Base-by-base conservation (phyloP, 2,888 invertebrate genomes). In the Camponotus fellah region DNA sequence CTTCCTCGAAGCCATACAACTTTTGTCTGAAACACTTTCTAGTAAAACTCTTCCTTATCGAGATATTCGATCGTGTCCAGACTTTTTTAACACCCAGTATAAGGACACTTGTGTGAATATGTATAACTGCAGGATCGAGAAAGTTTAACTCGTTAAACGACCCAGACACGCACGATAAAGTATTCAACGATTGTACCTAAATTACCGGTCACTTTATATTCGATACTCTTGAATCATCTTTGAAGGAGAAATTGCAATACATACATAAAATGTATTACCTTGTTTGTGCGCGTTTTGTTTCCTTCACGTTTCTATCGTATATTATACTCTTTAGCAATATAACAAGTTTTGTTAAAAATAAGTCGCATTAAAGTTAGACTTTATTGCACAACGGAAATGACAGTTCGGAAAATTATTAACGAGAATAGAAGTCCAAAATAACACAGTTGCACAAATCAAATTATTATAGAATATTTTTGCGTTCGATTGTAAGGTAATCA, bases 331-430 rank as follows among this genome's bases (percentile, higher is more conserved):
- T 53, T 40, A 56, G 14, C 12, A 12, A 66, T 8, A 32, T 12
- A 1, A n/a, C 40, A n/a, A 12, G 26, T 37, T 53, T 66, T 66
- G 53, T 77, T 56, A 26, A 26, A 26, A 77, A 77, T 76, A 77
- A 66, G 14, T 68, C 26, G 2, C 21, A 21, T 58, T 14, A 65
- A 2, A 40, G 53, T 26, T 53, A 56, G 65, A 65, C 53, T 66
- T 65, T 3, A n/a, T 32, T 46, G n/a, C n/a, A 8, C 9, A 40
- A 37, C 9, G 12, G 26, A 66, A 66, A 66, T 21, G 37, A 26
- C 3, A 17, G 8, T 65, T 37, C 12, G 26, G 12, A 65, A 76
- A 53, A 26, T 17, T 56, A n/a, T 32, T 37, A 66, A 66, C 5
- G 5, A 43, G 21, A 65, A 40, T 53, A 17, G 40, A 56, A 58